These are phyloP conservation scores for Clitarchus hookeri DNA, from an alignment of 2,888 invertebrate species.

Conservation along the genomic window DNA sequence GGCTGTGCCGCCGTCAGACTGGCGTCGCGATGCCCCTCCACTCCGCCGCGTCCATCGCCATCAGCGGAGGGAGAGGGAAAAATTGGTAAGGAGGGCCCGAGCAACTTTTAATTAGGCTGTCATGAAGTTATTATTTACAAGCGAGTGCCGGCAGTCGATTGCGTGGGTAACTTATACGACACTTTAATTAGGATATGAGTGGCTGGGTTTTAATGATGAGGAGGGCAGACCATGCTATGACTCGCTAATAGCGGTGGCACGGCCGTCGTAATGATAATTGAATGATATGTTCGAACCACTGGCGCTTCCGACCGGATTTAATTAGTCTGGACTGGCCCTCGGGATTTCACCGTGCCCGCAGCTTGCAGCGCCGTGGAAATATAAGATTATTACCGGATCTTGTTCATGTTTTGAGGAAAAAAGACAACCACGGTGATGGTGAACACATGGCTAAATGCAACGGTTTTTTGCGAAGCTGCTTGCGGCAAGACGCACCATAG, in stretches of 20 bases:
- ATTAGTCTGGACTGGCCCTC: neutral
- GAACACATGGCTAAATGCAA: too few species aligned
- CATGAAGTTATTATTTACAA: constrained; percentile 1
- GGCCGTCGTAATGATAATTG: neutral
- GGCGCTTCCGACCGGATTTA: constrained; percentile 8
- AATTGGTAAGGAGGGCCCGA: neutral
- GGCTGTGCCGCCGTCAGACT: neutral
- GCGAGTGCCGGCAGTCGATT: neutral
- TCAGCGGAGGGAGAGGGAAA: neutral
- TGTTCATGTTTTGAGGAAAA: too few species aligned
- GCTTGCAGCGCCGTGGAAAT: too few species aligned
- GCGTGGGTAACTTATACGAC: constrained; percentile 2
- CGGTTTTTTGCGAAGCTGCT: too few species aligned
- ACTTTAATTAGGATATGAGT: constrained; percentile 14
- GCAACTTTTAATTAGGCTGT: constrained; percentile 6
- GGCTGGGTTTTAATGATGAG: neutral
- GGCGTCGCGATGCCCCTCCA: too few species aligned
- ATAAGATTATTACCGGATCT: too few species aligned
- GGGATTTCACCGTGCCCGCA: neutral
- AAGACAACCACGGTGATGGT: too few species aligned
- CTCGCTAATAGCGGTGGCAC: neutral
- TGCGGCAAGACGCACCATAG: too few species aligned
- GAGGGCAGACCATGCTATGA: neutral
- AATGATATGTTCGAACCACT: neutral
- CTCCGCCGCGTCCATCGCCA: neutral